Conservation (phyloP, 2,797 vertebrate genomes). For the Lutjanus argentimaculatus region DNA sequence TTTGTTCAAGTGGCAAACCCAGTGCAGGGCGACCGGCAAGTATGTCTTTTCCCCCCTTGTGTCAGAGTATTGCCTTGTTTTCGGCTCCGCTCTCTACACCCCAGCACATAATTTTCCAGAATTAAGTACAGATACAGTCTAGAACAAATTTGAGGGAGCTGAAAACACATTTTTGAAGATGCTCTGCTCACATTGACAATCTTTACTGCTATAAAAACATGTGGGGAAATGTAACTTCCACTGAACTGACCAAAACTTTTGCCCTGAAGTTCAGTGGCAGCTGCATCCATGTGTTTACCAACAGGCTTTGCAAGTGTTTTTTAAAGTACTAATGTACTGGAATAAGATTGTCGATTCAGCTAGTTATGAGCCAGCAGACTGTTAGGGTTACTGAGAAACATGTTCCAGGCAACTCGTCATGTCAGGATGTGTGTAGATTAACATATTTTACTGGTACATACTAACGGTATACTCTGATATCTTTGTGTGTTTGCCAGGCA, state of each 20-base stretch:
- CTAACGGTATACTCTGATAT: constrained; percentile 36
- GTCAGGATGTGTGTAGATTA: constrained; percentile 51
- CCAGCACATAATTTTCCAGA: constrained; percentile 54
- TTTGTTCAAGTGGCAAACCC: constrained; percentile 84
- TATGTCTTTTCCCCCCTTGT: constrained; percentile 81
- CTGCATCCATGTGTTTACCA: constrained; percentile 46
- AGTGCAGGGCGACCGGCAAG: constrained; percentile 82
- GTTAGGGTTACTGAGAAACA: constrained; percentile 47
- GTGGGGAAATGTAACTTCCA: constrained; percentile 53
- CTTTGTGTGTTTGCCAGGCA: constrained; percentile 88
- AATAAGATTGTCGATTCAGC: constrained; percentile 38
- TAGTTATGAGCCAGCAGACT: constrained; percentile 43
- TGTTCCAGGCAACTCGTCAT: constrained; percentile 52
- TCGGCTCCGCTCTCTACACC: constrained; percentile 75
- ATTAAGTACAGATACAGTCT: constrained; percentile 41
- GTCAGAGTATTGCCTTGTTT: constrained; percentile 79
- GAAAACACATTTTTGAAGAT: constrained; percentile 59
- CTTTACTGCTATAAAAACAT: constrained; percentile 49
- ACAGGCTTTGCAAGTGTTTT: constrained; percentile 42
- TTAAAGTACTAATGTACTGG: constrained; percentile 21
- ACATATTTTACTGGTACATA: neutral
- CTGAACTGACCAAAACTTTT: constrained; percentile 50
- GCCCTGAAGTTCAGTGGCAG: constrained; percentile 58
- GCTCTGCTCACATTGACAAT: constrained; percentile 64
- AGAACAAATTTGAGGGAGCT: constrained; percentile 60